A percentile compares a stretch with the other conserved stretches of the same genome.
These are phyloP conservation scores for Linepithema humile DNA, from an alignment of 1,140 invertebrate genomes.

Conservation along the genomic window DNA sequence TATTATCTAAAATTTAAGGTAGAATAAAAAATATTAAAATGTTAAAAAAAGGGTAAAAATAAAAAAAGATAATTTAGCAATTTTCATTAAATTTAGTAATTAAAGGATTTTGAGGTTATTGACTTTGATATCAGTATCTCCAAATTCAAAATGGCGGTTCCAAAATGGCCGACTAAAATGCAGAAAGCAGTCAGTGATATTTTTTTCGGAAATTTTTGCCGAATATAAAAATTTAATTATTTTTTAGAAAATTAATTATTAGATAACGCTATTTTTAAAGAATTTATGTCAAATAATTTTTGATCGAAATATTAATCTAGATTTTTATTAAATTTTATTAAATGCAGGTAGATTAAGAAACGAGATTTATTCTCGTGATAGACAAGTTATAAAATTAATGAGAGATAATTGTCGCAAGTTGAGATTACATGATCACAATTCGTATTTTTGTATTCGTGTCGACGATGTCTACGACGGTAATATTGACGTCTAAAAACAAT, in stretches of 20 bases:
- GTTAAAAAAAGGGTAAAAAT: neutral
- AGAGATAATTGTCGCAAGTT: neutral
- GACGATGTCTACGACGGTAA: neutral
- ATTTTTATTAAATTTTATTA: neutral
- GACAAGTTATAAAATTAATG: neutral
- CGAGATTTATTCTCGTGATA: neutral
- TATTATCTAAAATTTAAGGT: neutral
- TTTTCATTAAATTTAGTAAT: neutral
- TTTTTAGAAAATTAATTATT: neutral
- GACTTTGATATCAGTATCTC: neutral
- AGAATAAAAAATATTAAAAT: neutral
- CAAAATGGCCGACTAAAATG: constrained; percentile 26
- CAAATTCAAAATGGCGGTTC: constrained; percentile 21
- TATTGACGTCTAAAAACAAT: neutral
- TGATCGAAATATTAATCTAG: neutral
- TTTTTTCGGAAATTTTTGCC: neutral
- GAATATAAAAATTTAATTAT: neutral
- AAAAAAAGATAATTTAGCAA: neutral
- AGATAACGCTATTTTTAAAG: neutral
- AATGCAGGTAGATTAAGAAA: too few species aligned
- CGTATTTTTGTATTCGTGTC: neutral
- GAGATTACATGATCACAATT: constrained; percentile 18
- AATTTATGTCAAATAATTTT: too few species aligned
- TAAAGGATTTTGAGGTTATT: neutral
- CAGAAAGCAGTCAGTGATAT: neutral